phyloP scores from a whole-genome alignment of 1,140 invertebrate genomes.

The Globodera ellingtonae region DNA sequence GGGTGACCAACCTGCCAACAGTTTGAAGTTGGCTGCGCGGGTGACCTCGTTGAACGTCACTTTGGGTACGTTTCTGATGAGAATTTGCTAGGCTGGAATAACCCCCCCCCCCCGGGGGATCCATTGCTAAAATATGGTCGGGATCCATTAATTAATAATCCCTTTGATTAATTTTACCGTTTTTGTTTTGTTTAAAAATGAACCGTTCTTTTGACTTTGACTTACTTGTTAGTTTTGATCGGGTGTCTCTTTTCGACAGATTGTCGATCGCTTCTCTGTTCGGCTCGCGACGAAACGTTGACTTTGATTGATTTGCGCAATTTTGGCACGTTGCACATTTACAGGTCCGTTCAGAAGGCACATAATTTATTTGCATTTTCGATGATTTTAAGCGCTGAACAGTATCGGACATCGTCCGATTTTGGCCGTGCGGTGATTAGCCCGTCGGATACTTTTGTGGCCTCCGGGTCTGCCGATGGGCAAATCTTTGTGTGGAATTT shows the following conservation, averaged over 20 bases:
- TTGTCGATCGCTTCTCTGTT: constrained; percentile 83
- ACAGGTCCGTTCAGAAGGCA: constrained; percentile 70
- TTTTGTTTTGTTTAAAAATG: too few relatives aligned
- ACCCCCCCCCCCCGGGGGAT: too few relatives aligned
- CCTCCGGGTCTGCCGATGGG: constrained; percentile 86
- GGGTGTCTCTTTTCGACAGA: constrained; percentile 70
- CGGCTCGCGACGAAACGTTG: constrained; percentile 89
- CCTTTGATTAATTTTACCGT: too few relatives aligned
- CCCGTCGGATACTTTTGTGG: constrained; percentile 82
- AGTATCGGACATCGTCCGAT: constrained; percentile 91
- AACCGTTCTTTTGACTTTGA: too few relatives aligned
- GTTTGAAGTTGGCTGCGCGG: constrained; percentile 85
- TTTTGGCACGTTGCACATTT: constrained; percentile 85
- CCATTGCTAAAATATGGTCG: too few relatives aligned
- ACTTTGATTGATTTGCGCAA: constrained; percentile 89
- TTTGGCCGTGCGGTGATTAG: constrained; percentile 89
- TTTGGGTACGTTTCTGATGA: constrained; percentile 74
- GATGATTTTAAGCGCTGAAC: constrained; percentile 76
- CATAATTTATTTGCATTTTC: constrained; percentile 2
- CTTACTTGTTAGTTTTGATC: background rate
- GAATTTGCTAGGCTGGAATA: too few relatives aligned
- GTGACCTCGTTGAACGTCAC: constrained; percentile 91
- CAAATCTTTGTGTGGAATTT: constrained; percentile 89
- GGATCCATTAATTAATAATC: background rate
- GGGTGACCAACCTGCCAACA: constrained; percentile 71